Percentiles rank a stretch among this genome's conserved stretches.
Conservation (phyloP, 2,888 invertebrate genomes). For the Polydrusus cervinus region DNA sequence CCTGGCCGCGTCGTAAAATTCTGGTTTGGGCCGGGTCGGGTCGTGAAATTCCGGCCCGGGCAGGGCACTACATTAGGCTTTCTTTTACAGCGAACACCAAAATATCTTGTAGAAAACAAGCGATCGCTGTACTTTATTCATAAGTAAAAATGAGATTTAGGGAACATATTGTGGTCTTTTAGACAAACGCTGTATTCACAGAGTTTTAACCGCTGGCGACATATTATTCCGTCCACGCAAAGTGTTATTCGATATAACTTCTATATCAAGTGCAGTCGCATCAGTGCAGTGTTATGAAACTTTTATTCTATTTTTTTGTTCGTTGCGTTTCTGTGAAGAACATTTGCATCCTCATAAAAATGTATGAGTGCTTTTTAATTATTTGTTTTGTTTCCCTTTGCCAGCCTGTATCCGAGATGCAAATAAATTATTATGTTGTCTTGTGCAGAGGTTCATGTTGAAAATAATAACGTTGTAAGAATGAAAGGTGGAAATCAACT, state of each 20-base stretch:
- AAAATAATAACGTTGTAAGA: conserved; percentile 9
- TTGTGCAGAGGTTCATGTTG: conserved; percentile 13
- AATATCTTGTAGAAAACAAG: no score
- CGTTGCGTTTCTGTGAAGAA: conserved; percentile 26
- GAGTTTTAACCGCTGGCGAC: conserved; percentile 27
- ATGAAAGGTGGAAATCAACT: not conserved
- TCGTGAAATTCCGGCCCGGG: no score
- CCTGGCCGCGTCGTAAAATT: no score
- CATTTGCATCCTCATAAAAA: conserved; percentile 47
- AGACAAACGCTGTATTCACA: no score
- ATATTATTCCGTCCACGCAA: not conserved
- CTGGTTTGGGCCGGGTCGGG: no score
- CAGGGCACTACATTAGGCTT: no score
- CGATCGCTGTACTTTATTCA: no score
- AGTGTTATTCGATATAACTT: conserved; percentile 40
- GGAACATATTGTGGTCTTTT: no score
- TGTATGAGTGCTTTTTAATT: conserved; percentile 41
- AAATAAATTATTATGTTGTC: conserved; percentile 25
- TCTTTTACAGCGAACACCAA: no score
- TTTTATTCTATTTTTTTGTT: conserved; percentile 39
- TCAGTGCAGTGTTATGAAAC: conserved; percentile 42
- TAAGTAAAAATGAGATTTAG: no score
- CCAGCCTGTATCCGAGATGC: conserved; percentile 14
- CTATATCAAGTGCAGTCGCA: conserved; percentile 42
- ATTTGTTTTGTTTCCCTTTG: conserved; percentile 33